Percentiles rank a stretch among this genome's conserved stretches.
Conservation (phyloP, 2,888 invertebrate species). For the Hoplodrina blanda region DNA sequence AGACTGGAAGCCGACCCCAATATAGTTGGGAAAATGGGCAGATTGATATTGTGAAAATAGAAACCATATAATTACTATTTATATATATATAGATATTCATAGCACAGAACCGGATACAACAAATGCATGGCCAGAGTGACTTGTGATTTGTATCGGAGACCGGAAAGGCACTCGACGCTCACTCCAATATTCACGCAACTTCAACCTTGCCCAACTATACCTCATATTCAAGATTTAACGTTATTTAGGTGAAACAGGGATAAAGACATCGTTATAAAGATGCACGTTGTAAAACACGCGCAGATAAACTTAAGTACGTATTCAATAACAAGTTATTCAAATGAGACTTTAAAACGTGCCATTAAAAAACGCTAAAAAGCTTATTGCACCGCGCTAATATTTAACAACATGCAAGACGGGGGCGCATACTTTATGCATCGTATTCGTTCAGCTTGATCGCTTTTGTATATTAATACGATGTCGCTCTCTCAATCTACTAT, state of each 20-base stretch:
- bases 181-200: conserved; percentile 4
- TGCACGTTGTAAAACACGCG: conserved; percentile 6
- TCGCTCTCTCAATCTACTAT: conserved; percentile 51
- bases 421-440: conserved; percentile 71
- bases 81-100: not conserved
- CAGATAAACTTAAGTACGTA: conserved; percentile 26
- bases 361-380: conserved; percentile 58
- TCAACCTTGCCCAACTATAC: conserved; percentile 7
- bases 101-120: conserved; percentile 3
- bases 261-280: conserved; percentile 16
- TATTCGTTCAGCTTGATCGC: conserved; percentile 76
- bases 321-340: conserved; percentile 49
- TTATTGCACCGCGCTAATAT: conserved; percentile 50
- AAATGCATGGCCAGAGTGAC: conserved; percentile 16
- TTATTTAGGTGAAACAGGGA: conserved; percentile 1
- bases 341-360: conserved; percentile 37
- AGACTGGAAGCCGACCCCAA: too few species aligned
- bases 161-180: not conserved
- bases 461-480: conserved; percentile 81
- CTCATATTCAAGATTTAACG: not conserved
- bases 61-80: too few species aligned
- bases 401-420: conserved; percentile 61
- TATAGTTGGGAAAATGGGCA: too few species aligned
- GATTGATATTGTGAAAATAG: too few species aligned
- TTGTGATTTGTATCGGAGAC: conserved; percentile 8